These are phyloP conservation scores for Zosterops japonicus DNA, from an alignment of 2,113 vertebrate species.

Conservation along the genomic window DNA sequence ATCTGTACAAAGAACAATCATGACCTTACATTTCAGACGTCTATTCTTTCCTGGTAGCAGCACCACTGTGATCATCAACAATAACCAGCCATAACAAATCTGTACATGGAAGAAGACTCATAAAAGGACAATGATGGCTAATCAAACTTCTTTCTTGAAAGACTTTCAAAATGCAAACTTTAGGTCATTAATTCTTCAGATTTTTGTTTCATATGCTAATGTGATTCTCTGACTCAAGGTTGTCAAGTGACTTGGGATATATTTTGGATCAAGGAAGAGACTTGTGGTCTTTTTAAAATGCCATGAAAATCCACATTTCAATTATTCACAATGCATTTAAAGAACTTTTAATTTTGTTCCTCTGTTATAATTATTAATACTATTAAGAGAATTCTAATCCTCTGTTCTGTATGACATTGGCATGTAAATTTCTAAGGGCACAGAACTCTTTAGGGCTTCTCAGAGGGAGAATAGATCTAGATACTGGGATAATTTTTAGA, in stretches of 20 bases:
- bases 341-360: not conserved
- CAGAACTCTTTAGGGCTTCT: not conserved
- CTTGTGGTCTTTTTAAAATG: not conserved
- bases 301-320: not conserved
- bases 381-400: not conserved
- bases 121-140: not conserved
- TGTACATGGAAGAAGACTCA: not conserved
- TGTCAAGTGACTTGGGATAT: not conserved
- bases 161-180: not conserved
- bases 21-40: not conserved
- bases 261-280: not conserved
- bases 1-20: not conserved
- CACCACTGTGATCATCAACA: not conserved
- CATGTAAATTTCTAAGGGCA: not conserved
- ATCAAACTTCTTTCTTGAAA: not conserved
- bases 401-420: not conserved
- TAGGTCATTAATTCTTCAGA: not conserved
- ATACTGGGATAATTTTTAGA: not conserved
- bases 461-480: not conserved
- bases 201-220: slow-evolving; percentile 25
- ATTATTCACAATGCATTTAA: not conserved
- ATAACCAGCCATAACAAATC: not conserved
- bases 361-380: not conserved
- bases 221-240: not conserved
- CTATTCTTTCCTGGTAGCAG: not conserved